A percentile compares a stretch with the other conserved stretches of the same genome.
Conservation (phyloP, 2,113 vertebrate species). For the Lucifuga dentata region DNA sequence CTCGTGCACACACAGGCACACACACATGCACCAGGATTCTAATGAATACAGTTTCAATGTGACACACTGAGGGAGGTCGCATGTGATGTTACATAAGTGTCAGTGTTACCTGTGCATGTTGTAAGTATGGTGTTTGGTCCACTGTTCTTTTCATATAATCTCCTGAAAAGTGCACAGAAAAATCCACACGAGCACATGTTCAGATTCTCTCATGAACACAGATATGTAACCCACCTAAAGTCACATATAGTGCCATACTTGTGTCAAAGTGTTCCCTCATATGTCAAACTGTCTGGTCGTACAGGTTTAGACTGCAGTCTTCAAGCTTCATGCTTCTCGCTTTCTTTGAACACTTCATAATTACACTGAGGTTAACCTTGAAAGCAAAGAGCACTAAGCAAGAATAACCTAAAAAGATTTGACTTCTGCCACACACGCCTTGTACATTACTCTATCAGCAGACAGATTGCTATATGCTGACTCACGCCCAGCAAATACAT, state of each 20-base stretch:
- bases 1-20: conserved; percentile 1
- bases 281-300: background rate
- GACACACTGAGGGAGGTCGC: background rate
- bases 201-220: background rate
- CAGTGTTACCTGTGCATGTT: conserved; percentile 3
- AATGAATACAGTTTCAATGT: conserved; percentile 4
- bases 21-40: background rate
- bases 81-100: conserved; percentile 25
- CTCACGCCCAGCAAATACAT: conserved; percentile 20
- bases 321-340: no score
- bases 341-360: background rate
- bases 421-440: background rate
- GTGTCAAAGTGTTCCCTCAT: conserved; percentile 3
- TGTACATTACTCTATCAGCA: conserved; percentile 3
- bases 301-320: background rate
- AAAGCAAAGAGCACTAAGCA: background rate
- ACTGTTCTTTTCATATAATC: conserved; percentile 8
- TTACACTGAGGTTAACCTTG: background rate
- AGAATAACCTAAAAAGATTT: background rate
- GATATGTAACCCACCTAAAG: background rate
- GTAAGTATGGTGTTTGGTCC: conserved; percentile 8
- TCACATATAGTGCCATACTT: background rate
- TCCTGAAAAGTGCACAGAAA: conserved; percentile 12
- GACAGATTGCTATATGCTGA: conserved; percentile 7
- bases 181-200: background rate